Conservation (phyloP, 1,140 invertebrate species). For the Wasmannia auropunctata region DNA sequence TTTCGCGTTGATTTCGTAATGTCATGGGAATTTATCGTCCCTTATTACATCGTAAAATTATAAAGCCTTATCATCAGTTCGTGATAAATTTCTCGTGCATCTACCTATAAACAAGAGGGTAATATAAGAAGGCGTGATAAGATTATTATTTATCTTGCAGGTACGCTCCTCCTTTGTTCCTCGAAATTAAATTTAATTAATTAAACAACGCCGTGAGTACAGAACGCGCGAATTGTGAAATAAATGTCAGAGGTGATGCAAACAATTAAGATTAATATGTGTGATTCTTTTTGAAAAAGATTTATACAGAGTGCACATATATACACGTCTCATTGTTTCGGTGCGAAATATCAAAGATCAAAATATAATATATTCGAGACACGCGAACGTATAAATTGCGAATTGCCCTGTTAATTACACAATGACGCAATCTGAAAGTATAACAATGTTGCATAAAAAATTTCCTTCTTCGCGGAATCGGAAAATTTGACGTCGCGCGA, state of each 20-base stretch:
- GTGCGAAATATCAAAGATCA: not conserved
- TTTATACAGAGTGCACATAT: not conserved
- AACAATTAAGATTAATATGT: slow-evolving; percentile 11
- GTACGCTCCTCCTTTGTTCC: not conserved
- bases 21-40: not conserved
- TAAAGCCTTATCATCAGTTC: not conserved
- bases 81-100: not conserved
- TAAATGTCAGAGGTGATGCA: not conserved
- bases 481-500: not conserved
- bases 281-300: not conserved
- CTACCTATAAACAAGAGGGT: not conserved
- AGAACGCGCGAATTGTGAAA: not conserved
- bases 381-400: not conserved
- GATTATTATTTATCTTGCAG: not conserved
- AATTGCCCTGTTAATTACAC: not conserved
- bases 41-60: not conserved
- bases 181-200: slow-evolving; percentile 3
- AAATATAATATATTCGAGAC: not conserved
- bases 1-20: not conserved
- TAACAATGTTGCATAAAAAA: not conserved
- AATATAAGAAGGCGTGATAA: not conserved
- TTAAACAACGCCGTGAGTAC: not conserved
- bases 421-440: not conserved
- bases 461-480: not conserved
- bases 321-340: not conserved